Evolutionary conservation across 2,888 invertebrate species (phyloP).

Genomic region (Aphodius granarius): DNA sequence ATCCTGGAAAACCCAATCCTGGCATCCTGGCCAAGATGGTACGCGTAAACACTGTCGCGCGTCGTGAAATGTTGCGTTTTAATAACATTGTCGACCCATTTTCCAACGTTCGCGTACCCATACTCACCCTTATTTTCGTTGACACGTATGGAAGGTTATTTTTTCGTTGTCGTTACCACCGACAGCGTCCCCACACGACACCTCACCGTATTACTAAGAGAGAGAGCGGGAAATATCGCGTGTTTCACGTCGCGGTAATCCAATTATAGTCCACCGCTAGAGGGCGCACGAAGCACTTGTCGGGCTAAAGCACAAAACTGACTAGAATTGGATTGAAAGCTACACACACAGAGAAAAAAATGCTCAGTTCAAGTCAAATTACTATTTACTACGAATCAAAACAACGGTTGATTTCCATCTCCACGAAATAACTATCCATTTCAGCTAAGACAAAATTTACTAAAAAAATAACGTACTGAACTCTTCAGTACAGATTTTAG

Average conservation of each 20-base stretch:
- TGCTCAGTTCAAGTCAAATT: too few relatives aligned
- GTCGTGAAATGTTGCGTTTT: not conserved
- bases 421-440: too few relatives aligned
- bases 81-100: not conserved
- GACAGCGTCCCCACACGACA: not conserved
- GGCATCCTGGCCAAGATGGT: not conserved
- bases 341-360: not conserved
- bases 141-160: not conserved
- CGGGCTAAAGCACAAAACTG: not conserved
- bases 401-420: too few relatives aligned
- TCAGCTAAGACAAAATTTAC: too few relatives aligned
- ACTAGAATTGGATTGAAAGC: not conserved
- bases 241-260: not conserved
- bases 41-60: not conserved
- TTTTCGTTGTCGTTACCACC: not conserved
- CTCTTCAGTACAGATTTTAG: too few relatives aligned
- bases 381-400: too few relatives aligned
- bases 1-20: not conserved
- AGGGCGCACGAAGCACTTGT: not conserved
- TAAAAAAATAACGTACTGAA: too few relatives aligned
- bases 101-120: not conserved
- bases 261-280: not conserved
- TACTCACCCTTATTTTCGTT: not conserved
- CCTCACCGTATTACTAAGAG: not conserved
- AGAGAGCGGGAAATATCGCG: not conserved